phyloP scores from a whole-genome alignment of 2,888 invertebrate species.

The Laothoe populi region DNA sequence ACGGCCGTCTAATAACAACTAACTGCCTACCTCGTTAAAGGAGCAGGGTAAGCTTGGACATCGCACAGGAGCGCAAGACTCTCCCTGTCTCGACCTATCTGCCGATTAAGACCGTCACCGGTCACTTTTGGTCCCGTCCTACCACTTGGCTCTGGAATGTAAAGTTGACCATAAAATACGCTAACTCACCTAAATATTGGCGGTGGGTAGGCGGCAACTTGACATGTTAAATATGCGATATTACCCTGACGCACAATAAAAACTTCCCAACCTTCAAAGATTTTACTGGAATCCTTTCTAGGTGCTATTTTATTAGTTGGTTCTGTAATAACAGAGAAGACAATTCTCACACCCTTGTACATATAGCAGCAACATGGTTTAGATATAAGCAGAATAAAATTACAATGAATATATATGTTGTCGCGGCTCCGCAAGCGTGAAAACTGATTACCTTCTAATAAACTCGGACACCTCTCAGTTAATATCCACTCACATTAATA shows the following conservation, averaged over 20 bases:
- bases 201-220: constrained; percentile 88
- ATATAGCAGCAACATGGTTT: not conserved
- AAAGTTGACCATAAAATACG: constrained; percentile 60
- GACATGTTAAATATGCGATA: constrained; percentile 87
- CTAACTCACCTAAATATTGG: constrained; percentile 89
- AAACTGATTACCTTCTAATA: no score
- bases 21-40: constrained; percentile 88
- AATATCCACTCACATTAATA: no score
- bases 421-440: no score
- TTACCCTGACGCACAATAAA: constrained; percentile 77
- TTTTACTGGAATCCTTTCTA: constrained; percentile 75
- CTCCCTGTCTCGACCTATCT: constrained; percentile 70
- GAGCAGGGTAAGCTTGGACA: constrained; percentile 91
- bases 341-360: constrained; percentile 6
- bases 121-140: constrained; percentile 88
- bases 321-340: constrained; percentile 82
- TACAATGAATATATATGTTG: no score
- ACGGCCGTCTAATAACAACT: constrained; percentile 62
- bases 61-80: constrained; percentile 89
- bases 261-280: constrained; percentile 87
- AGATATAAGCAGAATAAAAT: not conserved
- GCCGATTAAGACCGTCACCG: constrained; percentile 85
- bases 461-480: no score
- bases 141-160: constrained; percentile 88
- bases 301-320: constrained; percentile 88